Base-by-base conservation (phyloP, 2,888 invertebrate genomes). In the Thymelicus lineola region DNA sequence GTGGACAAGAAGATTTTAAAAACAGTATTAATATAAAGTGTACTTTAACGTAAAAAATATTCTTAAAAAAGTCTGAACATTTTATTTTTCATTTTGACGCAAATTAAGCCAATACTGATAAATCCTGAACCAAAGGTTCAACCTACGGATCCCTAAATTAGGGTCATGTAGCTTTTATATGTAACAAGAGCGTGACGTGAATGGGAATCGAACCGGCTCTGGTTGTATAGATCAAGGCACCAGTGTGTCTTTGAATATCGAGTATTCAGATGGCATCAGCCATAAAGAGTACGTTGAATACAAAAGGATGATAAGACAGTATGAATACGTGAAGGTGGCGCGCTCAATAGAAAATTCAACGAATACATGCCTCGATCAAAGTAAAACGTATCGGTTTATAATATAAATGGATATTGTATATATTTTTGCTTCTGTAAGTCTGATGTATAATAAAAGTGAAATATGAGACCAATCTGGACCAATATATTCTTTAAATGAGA, bases 151-250 rank as follows among this genome's bases (percentile, higher is more conserved):
- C 57, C 14, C 57, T 57, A 57, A 35, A 36, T 36, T 53, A 53
- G 28, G 60, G n/a, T 59, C 45, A 50, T 67, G 67, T 60, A 50
- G 60, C 60, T 48, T 66, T 66, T 53, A 66, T 66, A 66, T 66
- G 17, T 42, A 42, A 60, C n/a, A 10, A 20, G 50, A 9, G 60
- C 60, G 66, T 66, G 66, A 66, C 20, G 20, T 15, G 66, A 66
- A 59, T 60, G 42, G 67, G 53, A 46, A 53, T 50, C 62, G 46
- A 28, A 28, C 35, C 46, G 1, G 28, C n/a, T 57, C 10, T 38
- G 15, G 15, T 42, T 42, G 38, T 20, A 58, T 6, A 14, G 35
- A 50, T 50, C 50, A 50, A 17, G 15, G 50, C 15, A 48, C n/a
- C 35, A 10, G 1, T 28, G 28, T 59, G 17, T 59, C 36, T 38